phyloP scores from a whole-genome alignment of 1,140 invertebrate species.

The Periplaneta americana region DNA sequence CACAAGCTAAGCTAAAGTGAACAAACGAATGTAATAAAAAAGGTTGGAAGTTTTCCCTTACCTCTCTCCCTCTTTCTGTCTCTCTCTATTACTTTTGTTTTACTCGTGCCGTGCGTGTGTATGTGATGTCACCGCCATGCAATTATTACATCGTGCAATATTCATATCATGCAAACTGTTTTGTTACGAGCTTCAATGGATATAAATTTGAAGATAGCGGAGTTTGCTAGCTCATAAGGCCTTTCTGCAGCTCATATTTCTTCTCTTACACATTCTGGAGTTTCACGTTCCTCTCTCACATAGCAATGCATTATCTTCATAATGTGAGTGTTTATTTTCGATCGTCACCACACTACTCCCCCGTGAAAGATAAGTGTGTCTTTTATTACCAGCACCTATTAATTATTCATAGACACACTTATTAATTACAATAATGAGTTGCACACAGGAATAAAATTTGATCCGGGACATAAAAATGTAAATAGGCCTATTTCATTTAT shows the following conservation, averaged over 20 bases:
- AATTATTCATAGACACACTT: too few relatives aligned
- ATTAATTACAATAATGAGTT: too few relatives aligned
- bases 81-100: not conserved
- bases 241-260: not conserved
- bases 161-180: not conserved
- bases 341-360: too few relatives aligned
- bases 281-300: not conserved
- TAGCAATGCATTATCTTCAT: not conserved
- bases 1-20: not conserved
- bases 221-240: not conserved
- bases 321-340: not conserved
- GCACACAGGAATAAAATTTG: too few relatives aligned
- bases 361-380: too few relatives aligned
- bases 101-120: not conserved
- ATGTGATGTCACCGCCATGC: not conserved
- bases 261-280: not conserved
- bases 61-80: not conserved
- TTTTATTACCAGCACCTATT: too few relatives aligned
- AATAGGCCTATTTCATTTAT: too few relatives aligned
- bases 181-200: not conserved
- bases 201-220: not conserved
- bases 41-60: not conserved
- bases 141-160: not conserved
- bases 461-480: too few relatives aligned
- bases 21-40: not conserved